phyloP scores from a whole-genome alignment of 1,140 invertebrate species.

The Arion vulgaris region DNA sequence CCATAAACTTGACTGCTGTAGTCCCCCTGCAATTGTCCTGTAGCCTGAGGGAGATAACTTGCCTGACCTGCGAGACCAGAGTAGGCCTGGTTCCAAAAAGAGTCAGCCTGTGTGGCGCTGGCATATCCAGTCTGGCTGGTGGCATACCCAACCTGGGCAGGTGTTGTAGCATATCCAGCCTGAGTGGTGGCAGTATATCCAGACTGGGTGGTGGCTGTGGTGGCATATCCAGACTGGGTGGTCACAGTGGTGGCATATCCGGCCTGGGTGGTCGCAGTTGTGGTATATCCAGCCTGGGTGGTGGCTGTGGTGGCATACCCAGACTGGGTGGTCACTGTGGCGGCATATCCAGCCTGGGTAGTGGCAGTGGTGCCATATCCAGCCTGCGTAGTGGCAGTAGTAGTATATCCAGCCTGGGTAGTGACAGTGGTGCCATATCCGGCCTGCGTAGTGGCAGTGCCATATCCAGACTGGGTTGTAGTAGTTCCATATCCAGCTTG shows the following conservation, averaged over 20 bases:
- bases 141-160: too few relatives aligned
- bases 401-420: neutral
- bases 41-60: neutral
- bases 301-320: neutral
- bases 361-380: neutral
- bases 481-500: neutral
- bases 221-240: too few relatives aligned
- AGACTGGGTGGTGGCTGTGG: too few relatives aligned
- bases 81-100: conserved; percentile 23
- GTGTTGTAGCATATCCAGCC: neutral
- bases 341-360: neutral
- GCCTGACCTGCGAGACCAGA: neutral
- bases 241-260: too few relatives aligned
- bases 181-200: too few relatives aligned
- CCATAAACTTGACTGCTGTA: conserved; percentile 25
- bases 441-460: neutral
- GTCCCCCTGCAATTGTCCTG: neutral
- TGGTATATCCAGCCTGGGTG: neutral
- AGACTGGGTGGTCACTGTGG: too few relatives aligned
- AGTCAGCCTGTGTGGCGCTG: neutral
- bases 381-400: too few relatives aligned
- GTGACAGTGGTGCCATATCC: neutral
- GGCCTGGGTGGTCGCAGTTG: too few relatives aligned
- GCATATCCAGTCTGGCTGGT: neutral
- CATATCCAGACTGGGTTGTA: neutral